A percentile compares a stretch with the other conserved stretches of the same genome.
Evolutionary conservation across 2,113 vertebrate genomes (phyloP).

Genomic region (Heterotis niloticus): DNA sequence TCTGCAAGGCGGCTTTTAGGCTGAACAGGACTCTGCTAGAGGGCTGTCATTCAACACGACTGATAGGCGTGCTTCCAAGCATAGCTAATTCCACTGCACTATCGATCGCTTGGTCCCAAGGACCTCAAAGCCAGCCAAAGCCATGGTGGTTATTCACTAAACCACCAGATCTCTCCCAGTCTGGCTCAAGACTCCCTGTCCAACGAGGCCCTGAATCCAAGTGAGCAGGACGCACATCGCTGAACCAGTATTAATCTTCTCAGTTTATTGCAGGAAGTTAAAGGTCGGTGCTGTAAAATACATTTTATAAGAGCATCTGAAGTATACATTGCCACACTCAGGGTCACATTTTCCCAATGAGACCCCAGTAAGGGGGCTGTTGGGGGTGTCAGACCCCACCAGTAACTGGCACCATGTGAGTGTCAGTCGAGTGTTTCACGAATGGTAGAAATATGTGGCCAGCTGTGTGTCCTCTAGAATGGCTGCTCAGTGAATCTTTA

Average conservation of each 20-base stretch:
- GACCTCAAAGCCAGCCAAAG: not conserved
- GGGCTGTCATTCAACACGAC: not conserved
- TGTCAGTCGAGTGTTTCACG: conserved; percentile 18
- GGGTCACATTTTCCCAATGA: not conserved
- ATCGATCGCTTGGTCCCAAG: not conserved
- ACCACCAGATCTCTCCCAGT: not conserved
- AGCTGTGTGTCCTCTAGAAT: no score
- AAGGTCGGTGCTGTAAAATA: not conserved
- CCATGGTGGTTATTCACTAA: not conserved
- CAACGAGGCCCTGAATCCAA: not conserved
- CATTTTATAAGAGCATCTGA: not conserved
- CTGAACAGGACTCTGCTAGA: not conserved
- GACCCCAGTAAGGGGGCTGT: conserved; percentile 48
- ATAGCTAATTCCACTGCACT: conserved; percentile 8
- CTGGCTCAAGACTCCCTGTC: not conserved
- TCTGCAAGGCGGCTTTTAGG: no score
- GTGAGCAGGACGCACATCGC: not conserved
- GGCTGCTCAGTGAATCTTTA: not conserved
- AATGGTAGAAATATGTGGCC: conserved; percentile 24
- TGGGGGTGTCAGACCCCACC: conserved; percentile 12
- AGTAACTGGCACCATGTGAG: conserved; percentile 37
- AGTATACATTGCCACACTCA: not conserved
- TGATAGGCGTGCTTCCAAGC: not conserved
- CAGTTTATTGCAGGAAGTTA: not conserved
- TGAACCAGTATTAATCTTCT: not conserved